Percentiles rank a stretch among this genome's conserved stretches.
phyloP scores from a whole-genome alignment of 1,140 invertebrate genomes.

The Varroa destructor region DNA sequence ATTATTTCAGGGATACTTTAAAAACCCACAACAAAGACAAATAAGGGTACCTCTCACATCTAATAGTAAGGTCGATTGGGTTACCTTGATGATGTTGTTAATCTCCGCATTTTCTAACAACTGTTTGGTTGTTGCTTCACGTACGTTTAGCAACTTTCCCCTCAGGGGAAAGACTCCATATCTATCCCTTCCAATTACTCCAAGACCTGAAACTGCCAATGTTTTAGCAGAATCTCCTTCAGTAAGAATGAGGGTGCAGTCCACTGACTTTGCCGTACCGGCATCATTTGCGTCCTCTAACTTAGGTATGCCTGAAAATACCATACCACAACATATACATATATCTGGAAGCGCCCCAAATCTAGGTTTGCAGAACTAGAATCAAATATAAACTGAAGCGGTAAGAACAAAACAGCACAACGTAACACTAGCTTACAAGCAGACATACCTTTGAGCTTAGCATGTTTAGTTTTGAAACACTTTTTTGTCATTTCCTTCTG shows the following conservation, averaged over 20 bases:
- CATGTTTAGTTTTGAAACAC: constrained; percentile 71
- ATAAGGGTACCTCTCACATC: too few species aligned
- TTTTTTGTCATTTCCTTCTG: constrained; percentile 65
- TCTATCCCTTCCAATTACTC: constrained; percentile 46
- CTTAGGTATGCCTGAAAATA: constrained; percentile 59
- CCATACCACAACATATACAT: too few species aligned
- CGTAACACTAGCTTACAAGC: not conserved
- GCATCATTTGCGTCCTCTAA: constrained; percentile 98
- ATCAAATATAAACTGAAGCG: not conserved
- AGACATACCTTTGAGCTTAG: constrained; percentile 63
- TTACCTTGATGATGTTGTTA: constrained; percentile 48
- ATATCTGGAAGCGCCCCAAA: not conserved
- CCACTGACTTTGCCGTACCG: constrained; percentile 48
- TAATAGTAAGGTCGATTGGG: constrained; percentile 35
- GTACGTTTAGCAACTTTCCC: constrained; percentile 48
- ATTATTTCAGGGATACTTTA: too few species aligned
- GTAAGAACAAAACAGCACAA: not conserved
- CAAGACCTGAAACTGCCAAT: constrained; percentile 46
- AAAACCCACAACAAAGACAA: too few species aligned
- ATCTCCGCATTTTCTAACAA: constrained; percentile 49
- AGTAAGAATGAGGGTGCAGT: constrained; percentile 92
- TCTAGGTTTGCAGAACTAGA: not conserved
- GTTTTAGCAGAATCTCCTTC: constrained; percentile 71
- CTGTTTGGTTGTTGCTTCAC: constrained; percentile 48
- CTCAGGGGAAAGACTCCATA: constrained; percentile 48